Conservation (phyloP, 1,140 invertebrate species). For the Odontomachus brunneus region DNA sequence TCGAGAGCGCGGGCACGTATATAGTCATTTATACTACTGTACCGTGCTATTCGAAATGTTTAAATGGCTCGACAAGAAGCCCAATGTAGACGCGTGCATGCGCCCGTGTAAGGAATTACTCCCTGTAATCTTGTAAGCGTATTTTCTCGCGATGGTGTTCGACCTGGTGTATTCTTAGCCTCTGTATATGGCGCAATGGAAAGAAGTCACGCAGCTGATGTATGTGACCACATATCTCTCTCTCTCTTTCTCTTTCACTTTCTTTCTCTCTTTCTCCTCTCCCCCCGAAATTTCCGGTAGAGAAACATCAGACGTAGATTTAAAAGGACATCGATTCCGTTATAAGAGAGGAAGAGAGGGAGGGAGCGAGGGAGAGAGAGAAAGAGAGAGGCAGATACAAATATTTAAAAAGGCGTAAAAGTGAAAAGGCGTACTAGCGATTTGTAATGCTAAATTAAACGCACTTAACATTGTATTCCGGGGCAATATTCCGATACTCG, state of each 20-base stretch:
- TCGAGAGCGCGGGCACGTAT: slow-evolving; percentile 22
- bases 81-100: background rate
- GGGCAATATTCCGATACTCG: background rate
- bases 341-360: background rate
- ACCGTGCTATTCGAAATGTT: slow-evolving; percentile 70
- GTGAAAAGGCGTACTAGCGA: too few relatives aligned
- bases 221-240: too few relatives aligned
- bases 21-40: slow-evolving; percentile 42
- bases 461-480: background rate
- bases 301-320: background rate
- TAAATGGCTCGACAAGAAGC: slow-evolving; percentile 69
- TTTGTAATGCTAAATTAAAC: background rate
- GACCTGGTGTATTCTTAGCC: background rate
- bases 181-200: background rate
- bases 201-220: slow-evolving; percentile 21
- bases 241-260: too few relatives aligned
- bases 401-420: background rate
- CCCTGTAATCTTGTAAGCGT: slow-evolving; percentile 24
- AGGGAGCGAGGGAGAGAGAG: background rate
- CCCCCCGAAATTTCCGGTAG: background rate
- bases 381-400: background rate
- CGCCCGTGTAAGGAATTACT: slow-evolving; percentile 24
- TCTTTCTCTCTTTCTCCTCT: too few relatives aligned
- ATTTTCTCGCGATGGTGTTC: slow-evolving; percentile 3
- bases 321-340: background rate